phyloP scores from a whole-genome alignment of 2,113 vertebrate species.

The Tragelaphus buxtoni region DNA sequence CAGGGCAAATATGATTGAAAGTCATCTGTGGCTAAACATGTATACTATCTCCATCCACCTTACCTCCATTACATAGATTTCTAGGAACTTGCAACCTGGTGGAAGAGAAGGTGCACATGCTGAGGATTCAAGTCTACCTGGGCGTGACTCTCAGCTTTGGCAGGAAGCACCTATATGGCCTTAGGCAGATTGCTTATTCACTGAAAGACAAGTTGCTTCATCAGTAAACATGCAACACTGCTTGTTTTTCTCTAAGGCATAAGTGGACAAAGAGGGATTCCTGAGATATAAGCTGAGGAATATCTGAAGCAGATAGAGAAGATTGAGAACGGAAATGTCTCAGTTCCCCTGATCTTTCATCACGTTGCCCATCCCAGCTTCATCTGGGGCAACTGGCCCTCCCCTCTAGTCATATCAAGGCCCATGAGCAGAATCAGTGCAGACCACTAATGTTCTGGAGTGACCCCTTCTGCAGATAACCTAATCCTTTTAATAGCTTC shows the following conservation, averaged over 20 bases:
- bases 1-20: neutral
- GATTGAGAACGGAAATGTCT: neutral
- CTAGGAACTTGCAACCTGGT: neutral
- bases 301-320: neutral
- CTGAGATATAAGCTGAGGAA: neutral
- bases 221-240: neutral
- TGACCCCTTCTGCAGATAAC: neutral
- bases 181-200: neutral
- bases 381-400: neutral
- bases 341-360: neutral
- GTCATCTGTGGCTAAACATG: neutral
- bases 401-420: neutral
- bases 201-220: neutral
- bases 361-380: neutral
- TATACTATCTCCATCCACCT: neutral
- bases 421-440: neutral
- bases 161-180: neutral
- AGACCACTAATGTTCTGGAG: neutral
- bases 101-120: neutral
- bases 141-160: neutral
- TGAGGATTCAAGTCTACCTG: neutral
- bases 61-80: neutral
- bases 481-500: neutral
- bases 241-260: neutral
- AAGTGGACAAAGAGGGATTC: neutral